phyloP scores from a whole-genome alignment of 2,797 vertebrate species.

The Yasuhikotakia modesta region DNA sequence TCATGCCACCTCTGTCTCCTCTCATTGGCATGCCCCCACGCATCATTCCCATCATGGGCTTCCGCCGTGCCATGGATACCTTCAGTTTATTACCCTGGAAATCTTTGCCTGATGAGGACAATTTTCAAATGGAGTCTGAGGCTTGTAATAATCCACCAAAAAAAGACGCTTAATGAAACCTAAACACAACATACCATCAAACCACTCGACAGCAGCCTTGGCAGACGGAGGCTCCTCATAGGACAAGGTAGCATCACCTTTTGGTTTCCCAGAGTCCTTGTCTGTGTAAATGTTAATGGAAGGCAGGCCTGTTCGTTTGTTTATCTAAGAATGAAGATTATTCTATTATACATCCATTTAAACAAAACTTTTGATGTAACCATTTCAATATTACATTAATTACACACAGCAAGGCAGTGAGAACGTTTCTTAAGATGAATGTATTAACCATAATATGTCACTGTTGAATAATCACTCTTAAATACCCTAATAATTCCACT shows the following conservation, averaged over 20 bases:
- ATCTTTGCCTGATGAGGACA: conserved; percentile 85
- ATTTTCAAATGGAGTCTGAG: not conserved
- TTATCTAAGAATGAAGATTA: conserved; percentile 77
- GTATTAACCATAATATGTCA: no score
- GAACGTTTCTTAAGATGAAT: no score
- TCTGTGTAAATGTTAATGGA: conserved; percentile 97
- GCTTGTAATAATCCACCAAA: no score
- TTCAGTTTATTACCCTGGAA: conserved; percentile 93
- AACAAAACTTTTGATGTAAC: no score
- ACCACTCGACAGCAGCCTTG: conserved; percentile 93
- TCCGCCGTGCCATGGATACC: conserved; percentile 91
- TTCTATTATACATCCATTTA: no score
- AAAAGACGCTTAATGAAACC: no score
- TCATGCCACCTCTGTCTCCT: conserved; percentile 87
- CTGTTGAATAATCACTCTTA: not conserved
- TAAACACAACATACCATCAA: conserved; percentile 83
- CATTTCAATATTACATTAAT: not conserved
- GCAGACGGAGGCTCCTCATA: conserved; percentile 93
- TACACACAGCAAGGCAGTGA: no score
- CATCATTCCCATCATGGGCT: conserved; percentile 91
- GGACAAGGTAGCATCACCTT: conserved; percentile 93
- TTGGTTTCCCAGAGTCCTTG: conserved; percentile 93
- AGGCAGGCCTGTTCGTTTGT: conserved; percentile 92
- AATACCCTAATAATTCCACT: conserved; percentile 89
- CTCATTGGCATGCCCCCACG: conserved; percentile 89